Evolutionary conservation across 30 jellyfish, hydroid and myxozoan species (phyloP).

Genomic region (Sanderia malayensis): DNA sequence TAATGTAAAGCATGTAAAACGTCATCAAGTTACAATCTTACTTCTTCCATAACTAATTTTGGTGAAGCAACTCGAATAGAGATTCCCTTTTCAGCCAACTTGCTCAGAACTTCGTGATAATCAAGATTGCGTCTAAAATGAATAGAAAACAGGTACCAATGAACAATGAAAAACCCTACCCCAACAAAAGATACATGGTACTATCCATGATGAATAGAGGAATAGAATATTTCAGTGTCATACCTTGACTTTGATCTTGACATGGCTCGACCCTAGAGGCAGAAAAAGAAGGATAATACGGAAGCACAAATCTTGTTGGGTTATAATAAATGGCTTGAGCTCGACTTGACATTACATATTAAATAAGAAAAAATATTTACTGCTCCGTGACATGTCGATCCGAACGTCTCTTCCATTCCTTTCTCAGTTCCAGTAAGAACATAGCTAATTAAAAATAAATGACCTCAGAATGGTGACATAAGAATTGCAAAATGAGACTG

Average conservation of each 20-base stretch:
- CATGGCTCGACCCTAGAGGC: constrained; percentile 63
- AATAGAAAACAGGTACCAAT: too few relatives aligned
- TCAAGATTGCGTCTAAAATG: constrained; percentile 87
- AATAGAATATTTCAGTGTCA: too few relatives aligned
- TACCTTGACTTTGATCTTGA: constrained; percentile 92
- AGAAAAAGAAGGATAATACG: neutral
- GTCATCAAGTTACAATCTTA: constrained; percentile 4
- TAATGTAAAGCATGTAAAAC: too few relatives aligned
- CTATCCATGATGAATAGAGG: too few relatives aligned
- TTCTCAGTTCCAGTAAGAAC: constrained; percentile 92
- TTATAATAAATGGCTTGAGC: too few relatives aligned
- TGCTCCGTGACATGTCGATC: constrained; percentile 99
- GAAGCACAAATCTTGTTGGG: constrained; percentile 63
- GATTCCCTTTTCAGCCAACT: constrained; percentile 73
- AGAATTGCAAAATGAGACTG: too few relatives aligned
- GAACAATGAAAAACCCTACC: too few relatives aligned
- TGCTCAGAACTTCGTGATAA: constrained; percentile 72
- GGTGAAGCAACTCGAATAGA: constrained; percentile 99
- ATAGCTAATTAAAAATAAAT: constrained; percentile 46
- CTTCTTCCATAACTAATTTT: constrained; percentile 98
- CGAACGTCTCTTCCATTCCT: constrained; percentile 97
- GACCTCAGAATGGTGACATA: too few relatives aligned
- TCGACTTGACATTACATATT: too few relatives aligned
- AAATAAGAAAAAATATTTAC: constrained; percentile 57
- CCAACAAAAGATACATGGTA: too few relatives aligned